Percentiles rank a stretch among this genome's conserved stretches.
Evolutionary conservation across 2,113 vertebrate species (phyloP).

Genomic region (Campylomormyrus tamandua): DNA sequence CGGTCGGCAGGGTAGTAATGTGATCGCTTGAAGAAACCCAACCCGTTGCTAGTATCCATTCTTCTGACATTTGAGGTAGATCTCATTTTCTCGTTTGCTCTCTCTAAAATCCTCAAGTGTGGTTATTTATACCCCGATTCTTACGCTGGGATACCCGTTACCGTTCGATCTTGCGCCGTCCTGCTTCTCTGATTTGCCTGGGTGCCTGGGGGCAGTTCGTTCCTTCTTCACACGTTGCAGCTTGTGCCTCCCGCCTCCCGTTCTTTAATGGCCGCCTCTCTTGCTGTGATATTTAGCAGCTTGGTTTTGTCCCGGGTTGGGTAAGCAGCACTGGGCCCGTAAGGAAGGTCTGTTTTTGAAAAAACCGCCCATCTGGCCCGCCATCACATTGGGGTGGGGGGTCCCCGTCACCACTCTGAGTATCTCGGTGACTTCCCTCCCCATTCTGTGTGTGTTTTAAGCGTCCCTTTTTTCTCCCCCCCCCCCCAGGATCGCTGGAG

Average conservation of each 20-base stretch:
- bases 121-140: not conserved
- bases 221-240: not conserved
- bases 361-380: not conserved
- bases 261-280: not conserved
- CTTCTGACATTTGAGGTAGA: not conserved
- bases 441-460: conserved; percentile 15
- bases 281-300: conserved; percentile 15
- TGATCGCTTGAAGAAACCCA: not conserved
- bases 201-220: not conserved
- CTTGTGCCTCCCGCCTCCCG: not conserved
- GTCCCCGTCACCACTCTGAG: not conserved
- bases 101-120: not conserved
- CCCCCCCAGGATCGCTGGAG: conserved; percentile 47
- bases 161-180: not conserved
- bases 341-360: conserved; percentile 69
- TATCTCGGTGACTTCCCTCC: not conserved
- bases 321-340: conserved; percentile 79
- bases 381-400: not conserved
- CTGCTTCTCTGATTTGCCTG: conserved; percentile 35
- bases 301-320: conserved; percentile 82
- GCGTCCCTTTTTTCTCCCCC: conserved; percentile 30
- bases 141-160: not conserved
- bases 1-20: not conserved
- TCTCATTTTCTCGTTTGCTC: not conserved
- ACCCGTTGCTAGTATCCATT: not conserved